Conservation (phyloP, 2,888 invertebrate species). For the Pyrocoelia pectoralis region DNA sequence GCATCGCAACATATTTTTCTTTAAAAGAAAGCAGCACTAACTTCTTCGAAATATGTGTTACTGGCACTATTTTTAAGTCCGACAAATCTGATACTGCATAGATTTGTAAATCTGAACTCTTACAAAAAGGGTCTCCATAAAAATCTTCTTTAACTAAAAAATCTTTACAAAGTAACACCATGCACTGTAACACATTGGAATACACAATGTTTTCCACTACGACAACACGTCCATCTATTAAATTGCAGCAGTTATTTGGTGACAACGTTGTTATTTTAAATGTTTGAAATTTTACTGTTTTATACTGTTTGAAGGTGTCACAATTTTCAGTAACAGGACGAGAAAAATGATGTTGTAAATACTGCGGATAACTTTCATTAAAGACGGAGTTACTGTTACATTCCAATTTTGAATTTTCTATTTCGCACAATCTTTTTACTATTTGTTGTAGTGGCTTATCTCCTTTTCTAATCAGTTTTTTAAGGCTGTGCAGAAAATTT, state of each 20-base stretch:
- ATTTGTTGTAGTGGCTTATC: conserved; percentile 15
- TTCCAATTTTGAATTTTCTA: neutral
- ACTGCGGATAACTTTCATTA: conserved; percentile 5
- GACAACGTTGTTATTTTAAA: conserved; percentile 7
- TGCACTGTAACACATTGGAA: neutral
- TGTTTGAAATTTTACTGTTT: conserved; percentile 3
- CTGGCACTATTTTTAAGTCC: conserved; percentile 7
- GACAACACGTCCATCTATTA: conserved; percentile 6
- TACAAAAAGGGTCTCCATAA: conserved; percentile 8
- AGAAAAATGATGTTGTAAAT: conserved; percentile 8
- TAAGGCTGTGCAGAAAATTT: conserved; percentile 14
- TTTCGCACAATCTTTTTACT: conserved; percentile 7
- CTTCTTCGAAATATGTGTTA: conserved; percentile 10
- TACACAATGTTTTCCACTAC: conserved; percentile 12
- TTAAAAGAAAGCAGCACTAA: conserved; percentile 13
- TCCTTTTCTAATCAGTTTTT: conserved; percentile 11
- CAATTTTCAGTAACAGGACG: conserved; percentile 11
- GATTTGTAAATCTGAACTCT: conserved; percentile 8
- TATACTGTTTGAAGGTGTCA: conserved; percentile 12
- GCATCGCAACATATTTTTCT: conserved; percentile 7
- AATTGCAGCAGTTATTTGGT: conserved; percentile 5
- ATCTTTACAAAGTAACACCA: conserved; percentile 11
- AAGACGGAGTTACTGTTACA: neutral
- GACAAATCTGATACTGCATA: conserved; percentile 9
- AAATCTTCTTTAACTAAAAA: conserved; percentile 13